Conservation (phyloP, 2,797 vertebrate genomes). For the Urosaurus nigricauda region DNA sequence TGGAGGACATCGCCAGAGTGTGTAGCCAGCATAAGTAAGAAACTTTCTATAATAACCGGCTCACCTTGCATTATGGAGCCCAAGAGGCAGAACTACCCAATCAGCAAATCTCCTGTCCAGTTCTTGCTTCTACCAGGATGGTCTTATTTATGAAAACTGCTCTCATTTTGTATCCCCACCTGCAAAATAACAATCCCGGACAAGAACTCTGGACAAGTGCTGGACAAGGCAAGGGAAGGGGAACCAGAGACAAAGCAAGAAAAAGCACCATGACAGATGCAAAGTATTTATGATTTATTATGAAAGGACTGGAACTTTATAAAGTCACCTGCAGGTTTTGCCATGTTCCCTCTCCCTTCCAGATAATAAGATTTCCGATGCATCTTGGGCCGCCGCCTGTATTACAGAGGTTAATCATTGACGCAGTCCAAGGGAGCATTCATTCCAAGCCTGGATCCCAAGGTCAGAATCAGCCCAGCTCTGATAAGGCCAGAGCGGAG, state of each 20-base stretch:
- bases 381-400: background rate
- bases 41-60: background rate
- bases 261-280: background rate
- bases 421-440: too few relatives aligned
- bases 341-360: too few relatives aligned
- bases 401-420: background rate
- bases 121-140: too few relatives aligned
- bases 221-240: background rate
- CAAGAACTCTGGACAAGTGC: too few relatives aligned
- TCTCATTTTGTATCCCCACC: too few relatives aligned
- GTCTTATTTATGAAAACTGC: background rate
- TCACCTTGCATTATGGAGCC: too few relatives aligned
- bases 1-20: background rate
- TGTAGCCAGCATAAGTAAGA: too few relatives aligned
- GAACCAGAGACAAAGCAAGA: too few relatives aligned
- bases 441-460: background rate
- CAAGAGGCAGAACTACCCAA: background rate
- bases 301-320: background rate
- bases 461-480: background rate
- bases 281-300: background rate
- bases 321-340: background rate
- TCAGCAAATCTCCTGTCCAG: background rate
- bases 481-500: background rate
- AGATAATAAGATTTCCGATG: too few relatives aligned
- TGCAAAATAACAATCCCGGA: background rate